Conservation (phyloP, 2,888 invertebrate species). For the Octonoba sinensis region DNA sequence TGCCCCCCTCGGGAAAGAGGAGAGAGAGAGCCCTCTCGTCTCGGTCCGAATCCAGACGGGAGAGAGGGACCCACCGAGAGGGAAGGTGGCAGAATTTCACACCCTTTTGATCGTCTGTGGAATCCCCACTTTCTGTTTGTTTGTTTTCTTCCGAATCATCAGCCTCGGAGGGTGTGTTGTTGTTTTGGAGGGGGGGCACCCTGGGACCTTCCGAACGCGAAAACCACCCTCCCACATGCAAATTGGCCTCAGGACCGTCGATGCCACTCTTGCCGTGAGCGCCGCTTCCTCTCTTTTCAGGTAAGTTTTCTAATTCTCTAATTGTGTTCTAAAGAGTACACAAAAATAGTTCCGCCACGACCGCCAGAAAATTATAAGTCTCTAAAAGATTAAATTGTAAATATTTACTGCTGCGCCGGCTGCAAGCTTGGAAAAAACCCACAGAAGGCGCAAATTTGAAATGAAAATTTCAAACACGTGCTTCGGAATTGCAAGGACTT, state of each 20-base stretch:
- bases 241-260: slow-evolving; percentile 61
- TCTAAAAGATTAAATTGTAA: too few relatives aligned
- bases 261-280: slow-evolving; percentile 54
- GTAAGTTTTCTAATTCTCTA: slow-evolving; percentile 18
- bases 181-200: slow-evolving; percentile 24
- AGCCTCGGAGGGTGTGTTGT: not conserved
- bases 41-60: slow-evolving; percentile 61
- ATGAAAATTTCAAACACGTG: too few relatives aligned
- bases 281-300: slow-evolving; percentile 63
- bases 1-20: slow-evolving; percentile 21
- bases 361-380: too few relatives aligned
- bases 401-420: too few relatives aligned
- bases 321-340: slow-evolving; percentile 11
- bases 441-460: too few relatives aligned
- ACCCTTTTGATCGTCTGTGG: slow-evolving; percentile 42
- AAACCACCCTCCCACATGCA: slow-evolving; percentile 61
- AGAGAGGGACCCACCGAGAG: slow-evolving; percentile 37
- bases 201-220: slow-evolving; percentile 13
- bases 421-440: too few relatives aligned
- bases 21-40: slow-evolving; percentile 39
- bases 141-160: slow-evolving; percentile 14
- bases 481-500: too few relatives aligned
- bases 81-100: slow-evolving; percentile 57
- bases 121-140: not conserved
- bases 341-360: not conserved